Percentiles rank a stretch among this genome's conserved stretches.
Evolutionary conservation across 2,113 vertebrate species (phyloP).

Genomic region (Podocnemis expansa): DNA sequence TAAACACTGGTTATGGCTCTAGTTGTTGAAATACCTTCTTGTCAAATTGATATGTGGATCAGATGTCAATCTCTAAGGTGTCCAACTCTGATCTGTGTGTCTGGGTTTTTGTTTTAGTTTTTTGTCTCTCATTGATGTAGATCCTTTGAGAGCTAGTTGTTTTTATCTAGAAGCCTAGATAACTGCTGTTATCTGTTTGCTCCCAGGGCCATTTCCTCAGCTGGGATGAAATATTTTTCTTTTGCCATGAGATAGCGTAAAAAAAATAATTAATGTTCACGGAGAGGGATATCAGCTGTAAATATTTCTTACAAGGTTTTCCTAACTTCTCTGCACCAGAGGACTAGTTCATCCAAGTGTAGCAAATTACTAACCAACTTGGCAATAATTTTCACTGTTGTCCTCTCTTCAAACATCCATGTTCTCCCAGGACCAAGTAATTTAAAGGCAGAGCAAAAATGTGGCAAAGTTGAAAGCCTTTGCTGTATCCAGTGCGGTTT

Average conservation of each 20-base stretch:
- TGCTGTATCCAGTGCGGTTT: neutral
- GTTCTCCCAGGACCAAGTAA: neutral
- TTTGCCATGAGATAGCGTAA: neutral
- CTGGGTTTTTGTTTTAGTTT: fast-evolving
- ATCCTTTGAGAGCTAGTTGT: neutral
- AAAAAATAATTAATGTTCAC: neutral
- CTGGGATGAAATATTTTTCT: neutral
- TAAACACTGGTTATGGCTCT: neutral
- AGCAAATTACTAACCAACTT: neutral
- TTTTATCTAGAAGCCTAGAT: neutral
- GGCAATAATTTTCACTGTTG: neutral
- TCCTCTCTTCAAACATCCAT: neutral
- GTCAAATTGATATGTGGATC: neutral
- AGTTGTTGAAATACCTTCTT: neutral
- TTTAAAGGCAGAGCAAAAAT: neutral
- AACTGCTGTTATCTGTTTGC: neutral
- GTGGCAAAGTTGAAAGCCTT: fast-evolving
- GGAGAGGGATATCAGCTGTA: neutral
- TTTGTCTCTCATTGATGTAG: neutral
- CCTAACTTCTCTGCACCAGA: neutral
- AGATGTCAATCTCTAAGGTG: neutral
- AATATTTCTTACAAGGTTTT: neutral
- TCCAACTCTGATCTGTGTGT: neutral
- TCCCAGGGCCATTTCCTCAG: neutral
- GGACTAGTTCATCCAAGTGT: neutral